These are phyloP conservation scores for Hydrochoerus hydrochaeris DNA, from an alignment of 2,113 vertebrate species.

Conservation along the genomic window DNA sequence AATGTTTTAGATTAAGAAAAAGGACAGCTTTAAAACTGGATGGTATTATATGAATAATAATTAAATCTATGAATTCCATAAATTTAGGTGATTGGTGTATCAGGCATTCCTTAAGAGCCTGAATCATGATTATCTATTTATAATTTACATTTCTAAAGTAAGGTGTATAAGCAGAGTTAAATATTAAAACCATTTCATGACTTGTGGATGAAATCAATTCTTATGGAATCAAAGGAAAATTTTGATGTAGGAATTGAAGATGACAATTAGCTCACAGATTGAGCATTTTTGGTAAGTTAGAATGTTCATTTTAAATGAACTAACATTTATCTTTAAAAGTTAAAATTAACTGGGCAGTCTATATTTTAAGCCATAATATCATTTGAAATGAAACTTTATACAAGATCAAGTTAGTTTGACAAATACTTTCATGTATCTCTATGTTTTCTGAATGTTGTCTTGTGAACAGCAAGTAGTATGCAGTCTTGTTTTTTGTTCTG, in stretches of 20 bases:
- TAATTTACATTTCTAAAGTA: background rate
- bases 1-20: background rate
- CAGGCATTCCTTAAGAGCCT: background rate
- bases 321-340: background rate
- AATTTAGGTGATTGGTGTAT: background rate
- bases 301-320: background rate
- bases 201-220: background rate
- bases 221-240: background rate
- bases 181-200: background rate
- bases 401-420: background rate
- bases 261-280: background rate
- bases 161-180: background rate
- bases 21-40: background rate
- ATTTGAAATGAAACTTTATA: background rate
- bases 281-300: background rate
- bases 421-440: background rate
- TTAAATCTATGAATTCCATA: background rate
- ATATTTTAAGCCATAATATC: background rate
- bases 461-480: background rate
- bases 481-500: background rate
- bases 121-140: background rate
- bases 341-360: background rate
- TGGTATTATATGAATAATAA: background rate
- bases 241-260: background rate
- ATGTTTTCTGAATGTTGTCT: background rate